These are phyloP conservation scores for Phlogophora meticulosa DNA, from an alignment of 2,888 invertebrate genomes.

Conservation along the genomic window DNA sequence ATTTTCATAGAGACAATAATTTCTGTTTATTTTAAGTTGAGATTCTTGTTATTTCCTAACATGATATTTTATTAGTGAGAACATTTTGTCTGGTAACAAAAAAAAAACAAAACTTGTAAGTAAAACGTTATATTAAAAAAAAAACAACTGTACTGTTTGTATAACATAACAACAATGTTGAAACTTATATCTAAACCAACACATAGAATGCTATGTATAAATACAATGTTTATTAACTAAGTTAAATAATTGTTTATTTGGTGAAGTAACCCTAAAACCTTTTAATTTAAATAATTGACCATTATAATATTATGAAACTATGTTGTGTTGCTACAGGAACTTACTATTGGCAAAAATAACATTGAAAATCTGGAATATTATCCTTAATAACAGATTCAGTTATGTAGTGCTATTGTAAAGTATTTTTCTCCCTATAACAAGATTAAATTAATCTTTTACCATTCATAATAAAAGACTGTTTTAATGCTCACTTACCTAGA, in stretches of 20 bases:
- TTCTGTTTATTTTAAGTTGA: background rate
- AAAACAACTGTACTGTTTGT: slow-evolving; percentile 62
- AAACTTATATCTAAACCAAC: slow-evolving; percentile 50
- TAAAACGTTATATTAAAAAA: slow-evolving; percentile 60
- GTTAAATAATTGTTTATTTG: slow-evolving; percentile 57
- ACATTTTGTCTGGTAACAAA: slow-evolving; percentile 28
- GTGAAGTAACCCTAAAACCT: slow-evolving; percentile 45
- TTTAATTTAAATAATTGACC: slow-evolving; percentile 54
- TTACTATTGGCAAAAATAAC: slow-evolving; percentile 17
- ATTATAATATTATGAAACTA: slow-evolving; percentile 30
- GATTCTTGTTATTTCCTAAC: background rate
- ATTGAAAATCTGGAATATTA: slow-evolving; percentile 7
- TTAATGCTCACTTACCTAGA: background rate
- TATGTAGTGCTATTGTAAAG: background rate
- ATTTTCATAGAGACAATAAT: background rate
- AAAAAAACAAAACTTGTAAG: slow-evolving; percentile 50
- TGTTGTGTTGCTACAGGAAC: slow-evolving; percentile 35
- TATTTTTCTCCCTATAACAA: background rate
- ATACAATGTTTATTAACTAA: slow-evolving; percentile 41
- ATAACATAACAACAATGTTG: slow-evolving; percentile 61
- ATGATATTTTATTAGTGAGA: background rate
- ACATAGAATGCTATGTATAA: slow-evolving; percentile 39
- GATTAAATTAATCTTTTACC: slow-evolving; percentile 13
- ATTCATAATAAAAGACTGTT: slow-evolving; percentile 15
- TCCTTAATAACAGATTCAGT: slow-evolving; percentile 1